Evolutionary conservation across 2,113 vertebrate species (phyloP).

Genomic region (Pica pica): DNA sequence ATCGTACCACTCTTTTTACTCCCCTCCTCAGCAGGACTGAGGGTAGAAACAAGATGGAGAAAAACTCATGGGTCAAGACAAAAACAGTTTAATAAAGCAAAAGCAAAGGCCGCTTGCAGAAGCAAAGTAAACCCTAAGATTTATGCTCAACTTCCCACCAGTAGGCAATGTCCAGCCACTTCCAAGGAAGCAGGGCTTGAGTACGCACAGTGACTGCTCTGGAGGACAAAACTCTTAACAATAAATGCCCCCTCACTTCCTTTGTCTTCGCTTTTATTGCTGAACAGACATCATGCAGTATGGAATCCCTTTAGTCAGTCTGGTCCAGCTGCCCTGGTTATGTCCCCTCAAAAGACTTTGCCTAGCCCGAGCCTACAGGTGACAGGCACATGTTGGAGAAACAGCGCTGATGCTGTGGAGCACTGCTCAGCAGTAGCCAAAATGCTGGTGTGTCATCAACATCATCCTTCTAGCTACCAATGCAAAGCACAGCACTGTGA

Average conservation of each 20-base stretch:
- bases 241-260: neutral
- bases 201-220: neutral
- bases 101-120: neutral
- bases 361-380: fast-evolving
- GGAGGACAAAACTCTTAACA: neutral
- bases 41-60: neutral
- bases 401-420: neutral
- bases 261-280: neutral
- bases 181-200: neutral
- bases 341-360: neutral
- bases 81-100: neutral
- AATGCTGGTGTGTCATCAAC: neutral
- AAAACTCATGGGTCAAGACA: neutral
- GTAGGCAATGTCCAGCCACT: neutral
- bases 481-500: neutral
- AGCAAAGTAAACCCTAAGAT: neutral
- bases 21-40: neutral
- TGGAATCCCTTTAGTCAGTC: neutral
- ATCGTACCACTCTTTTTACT: neutral
- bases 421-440: neutral
- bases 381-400: neutral
- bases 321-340: neutral
- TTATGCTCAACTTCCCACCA: neutral
- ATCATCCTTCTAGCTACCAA: neutral
- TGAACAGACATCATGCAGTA: neutral